Conservation (phyloP, 2,888 invertebrate species). For the Falcaria lacertinaria region DNA sequence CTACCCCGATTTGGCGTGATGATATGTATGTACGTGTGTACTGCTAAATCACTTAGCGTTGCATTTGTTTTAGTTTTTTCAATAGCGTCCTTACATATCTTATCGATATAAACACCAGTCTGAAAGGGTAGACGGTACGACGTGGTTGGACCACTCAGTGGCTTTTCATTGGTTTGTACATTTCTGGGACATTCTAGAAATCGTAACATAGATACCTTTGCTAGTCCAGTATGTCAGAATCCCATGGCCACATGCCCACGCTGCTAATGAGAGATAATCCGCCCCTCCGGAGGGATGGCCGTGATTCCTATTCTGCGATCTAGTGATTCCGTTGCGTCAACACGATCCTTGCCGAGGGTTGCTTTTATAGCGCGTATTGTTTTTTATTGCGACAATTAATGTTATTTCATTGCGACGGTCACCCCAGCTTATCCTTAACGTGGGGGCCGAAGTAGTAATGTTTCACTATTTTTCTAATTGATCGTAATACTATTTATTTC, state of each 20-base stretch:
- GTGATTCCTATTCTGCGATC: constrained; percentile 31
- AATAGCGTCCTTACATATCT: too few species aligned
- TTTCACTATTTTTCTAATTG: background rate
- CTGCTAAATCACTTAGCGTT: too few species aligned
- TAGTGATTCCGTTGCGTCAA: constrained; percentile 37
- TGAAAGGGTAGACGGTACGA: too few species aligned
- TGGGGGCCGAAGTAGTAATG: background rate
- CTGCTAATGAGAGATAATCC: constrained; percentile 72
- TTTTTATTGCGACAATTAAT: constrained; percentile 3
- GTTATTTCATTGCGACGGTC: background rate
- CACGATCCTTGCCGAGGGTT: constrained; percentile 10
- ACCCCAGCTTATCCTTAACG: background rate
- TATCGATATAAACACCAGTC: too few species aligned
- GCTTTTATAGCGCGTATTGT: constrained; percentile 1
- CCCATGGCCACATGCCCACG: background rate
- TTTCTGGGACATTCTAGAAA: too few species aligned
- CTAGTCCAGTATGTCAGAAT: background rate
- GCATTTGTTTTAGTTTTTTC: too few species aligned
- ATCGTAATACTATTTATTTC: too few species aligned
- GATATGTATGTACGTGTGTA: too few species aligned
- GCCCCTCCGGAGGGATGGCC: constrained; percentile 8
- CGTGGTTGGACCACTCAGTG: too few species aligned
- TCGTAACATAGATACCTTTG: too few species aligned
- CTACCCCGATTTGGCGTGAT: too few species aligned
- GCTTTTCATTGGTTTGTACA: too few species aligned